phyloP scores from a whole-genome alignment of 2,113 vertebrate genomes.

The Alces alces region DNA sequence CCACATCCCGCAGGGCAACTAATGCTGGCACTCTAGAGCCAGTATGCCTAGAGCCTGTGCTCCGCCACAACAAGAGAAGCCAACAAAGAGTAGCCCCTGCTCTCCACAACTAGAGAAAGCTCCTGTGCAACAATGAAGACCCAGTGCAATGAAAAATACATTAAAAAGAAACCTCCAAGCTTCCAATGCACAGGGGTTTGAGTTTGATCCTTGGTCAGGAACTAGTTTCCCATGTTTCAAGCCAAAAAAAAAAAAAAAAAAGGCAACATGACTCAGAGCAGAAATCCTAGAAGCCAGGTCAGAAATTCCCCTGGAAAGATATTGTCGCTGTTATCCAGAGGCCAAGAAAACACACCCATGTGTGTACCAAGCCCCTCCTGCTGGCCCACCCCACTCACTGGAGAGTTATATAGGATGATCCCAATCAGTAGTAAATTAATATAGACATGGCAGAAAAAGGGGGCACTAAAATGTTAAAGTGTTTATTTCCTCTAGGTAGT shows the following conservation, averaged over 20 bases:
- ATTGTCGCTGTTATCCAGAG: background rate
- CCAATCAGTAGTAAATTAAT: background rate
- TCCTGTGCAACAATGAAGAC: background rate
- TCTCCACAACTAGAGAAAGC: background rate
- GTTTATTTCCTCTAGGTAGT: background rate
- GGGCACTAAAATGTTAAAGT: background rate
- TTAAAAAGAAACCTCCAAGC: background rate
- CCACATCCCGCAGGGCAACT: background rate
- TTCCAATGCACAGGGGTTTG: background rate
- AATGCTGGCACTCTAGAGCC: background rate
- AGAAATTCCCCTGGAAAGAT: background rate
- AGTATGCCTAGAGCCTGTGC: background rate
- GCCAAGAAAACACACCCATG: background rate
- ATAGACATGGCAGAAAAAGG: background rate
- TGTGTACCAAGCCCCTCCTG: background rate
- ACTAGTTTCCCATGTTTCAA: background rate
- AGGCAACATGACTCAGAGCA: background rate
- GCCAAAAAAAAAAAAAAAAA: background rate
- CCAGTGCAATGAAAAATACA: background rate
- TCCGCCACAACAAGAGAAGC: accelerated
- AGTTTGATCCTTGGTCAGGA: background rate
- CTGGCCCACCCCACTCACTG: background rate
- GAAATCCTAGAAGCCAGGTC: background rate
- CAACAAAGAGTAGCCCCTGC: background rate
- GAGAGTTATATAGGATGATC: background rate